A percentile compares a stretch with the other conserved stretches of the same genome.
These are phyloP conservation scores for Tetramorium bicarinatum DNA, from an alignment of 2,888 invertebrate species.

Conservation along the genomic window DNA sequence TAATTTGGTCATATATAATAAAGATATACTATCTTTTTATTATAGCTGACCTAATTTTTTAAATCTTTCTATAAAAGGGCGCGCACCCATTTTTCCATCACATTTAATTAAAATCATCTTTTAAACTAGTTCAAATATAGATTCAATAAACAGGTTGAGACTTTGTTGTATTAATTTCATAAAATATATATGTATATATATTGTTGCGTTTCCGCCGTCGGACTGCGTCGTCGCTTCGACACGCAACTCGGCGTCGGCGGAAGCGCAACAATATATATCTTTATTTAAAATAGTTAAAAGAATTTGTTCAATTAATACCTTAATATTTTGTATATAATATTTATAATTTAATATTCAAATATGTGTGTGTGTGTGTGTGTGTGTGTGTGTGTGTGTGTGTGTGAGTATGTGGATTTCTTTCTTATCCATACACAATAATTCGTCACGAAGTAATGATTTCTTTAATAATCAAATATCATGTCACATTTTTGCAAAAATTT, in stretches of 20 bases:
- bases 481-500: not conserved
- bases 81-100: not conserved
- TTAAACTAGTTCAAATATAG: slow-evolving; percentile 9
- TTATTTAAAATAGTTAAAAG: not conserved
- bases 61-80: slow-evolving; percentile 16
- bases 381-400: no score
- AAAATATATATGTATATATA: not conserved
- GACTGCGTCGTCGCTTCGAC: no score
- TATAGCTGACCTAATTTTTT: slow-evolving; percentile 34
- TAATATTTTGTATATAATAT: not conserved
- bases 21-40: slow-evolving; percentile 34
- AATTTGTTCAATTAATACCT: slow-evolving; percentile 19
- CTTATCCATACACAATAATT: not conserved
- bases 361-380: no score
- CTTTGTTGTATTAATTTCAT: slow-evolving; percentile 12
- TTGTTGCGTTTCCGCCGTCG: no score
- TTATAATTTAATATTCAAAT: not conserved
- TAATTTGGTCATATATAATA: slow-evolving; percentile 29
- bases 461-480: not conserved
- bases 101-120: slow-evolving; percentile 41
- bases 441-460: not conserved
- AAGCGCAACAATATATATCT: not conserved
- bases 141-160: not conserved
- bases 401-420: not conserved
- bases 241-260: no score